phyloP scores from a whole-genome alignment of 1,140 invertebrate species.

The Ooceraea biroi region DNA sequence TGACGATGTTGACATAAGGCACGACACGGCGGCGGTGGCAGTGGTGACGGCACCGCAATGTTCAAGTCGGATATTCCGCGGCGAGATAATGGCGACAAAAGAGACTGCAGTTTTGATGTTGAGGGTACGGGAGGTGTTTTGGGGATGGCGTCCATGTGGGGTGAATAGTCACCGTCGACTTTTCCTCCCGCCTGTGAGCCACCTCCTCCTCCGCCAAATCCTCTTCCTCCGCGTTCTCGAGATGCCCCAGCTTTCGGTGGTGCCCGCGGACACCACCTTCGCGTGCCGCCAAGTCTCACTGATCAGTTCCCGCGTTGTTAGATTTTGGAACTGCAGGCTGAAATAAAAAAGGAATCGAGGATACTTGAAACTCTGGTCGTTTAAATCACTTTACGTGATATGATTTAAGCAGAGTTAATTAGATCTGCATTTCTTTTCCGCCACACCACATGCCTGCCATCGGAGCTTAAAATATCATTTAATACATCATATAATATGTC shows the following conservation, averaged over 20 bases:
- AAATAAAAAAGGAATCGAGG: slow-evolving; percentile 52
- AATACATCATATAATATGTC: too few relatives aligned
- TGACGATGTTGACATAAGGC: slow-evolving; percentile 53
- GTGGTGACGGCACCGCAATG: slow-evolving; percentile 21
- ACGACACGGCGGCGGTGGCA: not conserved
- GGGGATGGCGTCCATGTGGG: slow-evolving; percentile 83
- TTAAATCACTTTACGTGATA: too few relatives aligned
- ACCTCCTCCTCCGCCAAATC: slow-evolving; percentile 77
- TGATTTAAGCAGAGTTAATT: too few relatives aligned
- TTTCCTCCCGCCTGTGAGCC: slow-evolving; percentile 71
- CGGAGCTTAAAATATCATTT: too few relatives aligned
- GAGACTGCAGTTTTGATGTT: slow-evolving; percentile 72
- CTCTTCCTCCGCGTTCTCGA: slow-evolving; percentile 71
- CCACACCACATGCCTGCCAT: too few relatives aligned
- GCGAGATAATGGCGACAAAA: slow-evolving; percentile 79
- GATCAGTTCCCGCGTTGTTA: slow-evolving; percentile 70
- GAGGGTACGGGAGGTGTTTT: slow-evolving; percentile 78
- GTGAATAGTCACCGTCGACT: slow-evolving; percentile 81
- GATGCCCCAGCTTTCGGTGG: slow-evolving; percentile 75
- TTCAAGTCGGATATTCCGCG: slow-evolving; percentile 81
- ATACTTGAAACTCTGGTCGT: not conserved
- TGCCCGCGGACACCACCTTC: slow-evolving; percentile 73
- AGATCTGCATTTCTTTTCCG: too few relatives aligned
- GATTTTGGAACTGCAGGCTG: slow-evolving; percentile 69
- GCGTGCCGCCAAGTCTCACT: slow-evolving; percentile 63